Conservation (phyloP, 2,888 invertebrate genomes). For the Caenorhabditis sp. region DNA sequence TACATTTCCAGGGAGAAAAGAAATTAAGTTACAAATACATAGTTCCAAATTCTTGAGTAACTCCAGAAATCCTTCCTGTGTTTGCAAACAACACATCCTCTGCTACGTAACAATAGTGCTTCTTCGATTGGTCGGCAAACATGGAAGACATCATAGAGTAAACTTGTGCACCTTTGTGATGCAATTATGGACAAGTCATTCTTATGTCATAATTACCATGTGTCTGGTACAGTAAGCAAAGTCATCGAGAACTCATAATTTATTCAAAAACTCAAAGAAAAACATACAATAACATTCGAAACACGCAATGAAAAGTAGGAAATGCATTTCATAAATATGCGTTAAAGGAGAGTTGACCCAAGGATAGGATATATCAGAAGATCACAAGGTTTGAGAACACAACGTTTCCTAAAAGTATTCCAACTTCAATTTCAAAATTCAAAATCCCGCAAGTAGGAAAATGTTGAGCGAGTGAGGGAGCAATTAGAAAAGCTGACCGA, state of each 20-base stretch:
- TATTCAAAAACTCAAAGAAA: not conserved
- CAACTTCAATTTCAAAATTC: not conserved
- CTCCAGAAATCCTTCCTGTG: constrained; percentile 35
- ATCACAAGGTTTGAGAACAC: too few relatives aligned
- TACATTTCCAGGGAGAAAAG: too few relatives aligned
- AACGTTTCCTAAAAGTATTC: too few relatives aligned
- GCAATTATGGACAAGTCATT: constrained; percentile 41
- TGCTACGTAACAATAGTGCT: constrained; percentile 57
- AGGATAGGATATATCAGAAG: not conserved
- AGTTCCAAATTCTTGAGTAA: not conserved
- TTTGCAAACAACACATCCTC: constrained; percentile 25
- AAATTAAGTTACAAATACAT: too few relatives aligned
- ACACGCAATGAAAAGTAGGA: not conserved
- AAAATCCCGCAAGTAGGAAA: constrained; percentile 35
- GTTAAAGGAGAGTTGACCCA: not conserved
- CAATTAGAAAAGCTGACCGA: constrained; percentile 44
- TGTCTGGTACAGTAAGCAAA: too few relatives aligned
- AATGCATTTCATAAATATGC: not conserved
- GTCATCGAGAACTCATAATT: not conserved
- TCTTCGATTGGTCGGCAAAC: constrained; percentile 65
- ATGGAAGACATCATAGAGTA: constrained; percentile 57
- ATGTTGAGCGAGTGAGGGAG: constrained; percentile 10
- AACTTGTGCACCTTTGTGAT: constrained; percentile 63
- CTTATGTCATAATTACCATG: constrained; percentile 12
- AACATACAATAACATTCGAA: not conserved